A percentile compares a stretch with the other conserved stretches of the same genome.
These are phyloP conservation scores for Andrena chrysosceles DNA, from an alignment of 2,888 invertebrate species.

Conservation along the genomic window DNA sequence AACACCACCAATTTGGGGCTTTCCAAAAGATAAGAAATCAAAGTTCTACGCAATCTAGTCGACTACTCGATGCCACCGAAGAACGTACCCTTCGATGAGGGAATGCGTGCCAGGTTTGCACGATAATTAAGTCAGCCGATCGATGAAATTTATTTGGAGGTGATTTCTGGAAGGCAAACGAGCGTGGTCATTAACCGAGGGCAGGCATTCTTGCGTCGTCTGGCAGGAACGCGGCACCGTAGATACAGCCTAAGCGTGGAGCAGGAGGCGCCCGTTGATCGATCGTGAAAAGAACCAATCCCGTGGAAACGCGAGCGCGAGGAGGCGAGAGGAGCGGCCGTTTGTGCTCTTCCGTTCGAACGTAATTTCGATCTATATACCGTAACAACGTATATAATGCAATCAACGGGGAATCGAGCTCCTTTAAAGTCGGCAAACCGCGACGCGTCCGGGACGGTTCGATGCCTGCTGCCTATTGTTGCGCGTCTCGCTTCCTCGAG, in stretches of 20 bases:
- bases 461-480: constrained; percentile 21
- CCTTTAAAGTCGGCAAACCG: constrained; percentile 39
- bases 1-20: no score
- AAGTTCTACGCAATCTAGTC: neutral
- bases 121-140: constrained; percentile 27
- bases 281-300: constrained; percentile 59
- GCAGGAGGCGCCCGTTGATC: constrained; percentile 37
- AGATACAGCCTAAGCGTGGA: constrained; percentile 50
- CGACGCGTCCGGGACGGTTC: constrained; percentile 13
- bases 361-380: constrained; percentile 62
- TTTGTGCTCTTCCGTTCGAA: constrained; percentile 38
- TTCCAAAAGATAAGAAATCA: neutral
- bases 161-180: constrained; percentile 36
- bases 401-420: constrained; percentile 48
- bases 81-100: neutral
- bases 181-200: constrained; percentile 54
- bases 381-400: constrained; percentile 51
- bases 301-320: constrained; percentile 41
- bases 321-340: neutral
- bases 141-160: constrained; percentile 37
- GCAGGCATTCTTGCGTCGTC: constrained; percentile 62
- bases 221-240: neutral
- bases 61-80: neutral
- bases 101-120: neutral
- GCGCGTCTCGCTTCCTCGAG: neutral